Conservation (phyloP, 2,797 vertebrate species). For the Cyclopterus lumpus region DNA sequence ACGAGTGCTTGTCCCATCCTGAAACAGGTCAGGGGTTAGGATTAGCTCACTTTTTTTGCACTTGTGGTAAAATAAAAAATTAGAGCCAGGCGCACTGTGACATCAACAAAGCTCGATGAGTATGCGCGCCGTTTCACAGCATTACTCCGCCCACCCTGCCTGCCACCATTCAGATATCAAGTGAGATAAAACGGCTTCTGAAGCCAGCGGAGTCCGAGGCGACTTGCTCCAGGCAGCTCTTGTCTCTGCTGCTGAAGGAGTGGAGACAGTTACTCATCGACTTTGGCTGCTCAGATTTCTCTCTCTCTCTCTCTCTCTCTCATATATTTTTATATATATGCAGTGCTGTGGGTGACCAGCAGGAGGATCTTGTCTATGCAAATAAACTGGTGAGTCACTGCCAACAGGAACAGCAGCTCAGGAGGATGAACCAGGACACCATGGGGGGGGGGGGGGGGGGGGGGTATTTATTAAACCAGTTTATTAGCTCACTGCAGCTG, state of each 20-base stretch:
- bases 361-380: constrained; percentile 54
- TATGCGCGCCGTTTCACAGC: background rate
- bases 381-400: constrained; percentile 75
- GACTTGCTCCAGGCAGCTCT: constrained; percentile 2
- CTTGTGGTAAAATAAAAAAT: constrained; percentile 13
- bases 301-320: too few relatives aligned
- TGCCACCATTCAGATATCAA: background rate
- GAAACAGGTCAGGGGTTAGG: constrained; percentile 55
- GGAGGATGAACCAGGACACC: constrained; percentile 63
- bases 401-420: constrained; percentile 70
- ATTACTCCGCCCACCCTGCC: background rate
- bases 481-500: background rate
- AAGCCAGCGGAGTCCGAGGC: constrained; percentile 18
- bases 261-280: constrained; percentile 56
- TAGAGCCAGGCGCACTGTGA: background rate
- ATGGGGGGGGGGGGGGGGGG: background rate
- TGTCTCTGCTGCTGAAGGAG: constrained; percentile 2
- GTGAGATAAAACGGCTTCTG: constrained; percentile 5
- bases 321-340: too few relatives aligned
- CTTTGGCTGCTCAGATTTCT: constrained; percentile 53
- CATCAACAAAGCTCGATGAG: too few relatives aligned
- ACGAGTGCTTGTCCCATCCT: constrained; percentile 99
- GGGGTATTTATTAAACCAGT: background rate
- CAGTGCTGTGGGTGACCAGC: constrained; percentile 52
- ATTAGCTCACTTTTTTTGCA: constrained; percentile 45